Evolutionary conservation across 2,113 vertebrate genomes (phyloP), one percentile per base, ranked within the genome.

Genomic region (Zootoca vivipara): DNA sequence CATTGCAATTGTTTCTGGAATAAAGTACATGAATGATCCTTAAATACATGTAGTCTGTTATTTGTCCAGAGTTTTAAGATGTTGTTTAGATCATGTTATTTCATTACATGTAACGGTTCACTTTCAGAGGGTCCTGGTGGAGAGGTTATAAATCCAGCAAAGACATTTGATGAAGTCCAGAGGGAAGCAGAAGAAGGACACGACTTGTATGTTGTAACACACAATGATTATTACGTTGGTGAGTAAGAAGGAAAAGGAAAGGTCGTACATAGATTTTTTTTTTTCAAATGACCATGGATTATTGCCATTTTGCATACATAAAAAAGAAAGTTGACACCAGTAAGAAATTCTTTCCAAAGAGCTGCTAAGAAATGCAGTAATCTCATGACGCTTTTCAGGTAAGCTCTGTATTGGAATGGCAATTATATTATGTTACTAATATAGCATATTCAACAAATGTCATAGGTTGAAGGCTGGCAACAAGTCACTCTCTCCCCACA

Each of bases 121-220:
- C 52, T 89, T 90, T 83, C 62, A 97, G 97, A 91, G 87, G 2
- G 65, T 3, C 81, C 95, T 42, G 96, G 93, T 72, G 78, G 93
- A 86, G 94, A 96, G 2, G 26, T 98, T 88, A 94, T 99, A 83
- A 97, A 98, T 94, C 98, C 98, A 93, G 82, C 92, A 33, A 98
- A 98, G 96, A 93, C 96, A 2, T 91, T 73, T 70, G 92, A 97
- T 85, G 96, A 98, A 90, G 85, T 98, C 35, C 93, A 97, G 84
- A 93, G 85, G 91, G 98, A 99, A 93, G 93, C 90, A 3, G 87
- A 92, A 79, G 94, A 96, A 91, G 96, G 95, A 78, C 98, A 98
- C 2, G 87, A 97, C 38, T 74, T 95, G 78, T 98, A 98, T 2
- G 0, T 97, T 35, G 77, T 94, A 2, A 98, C 97, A 85, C 98